Evolutionary conservation across 2,888 invertebrate genomes (phyloP), one percentile per base, ranked within the genome.

Genomic region (Limulus polyphemus): DNA sequence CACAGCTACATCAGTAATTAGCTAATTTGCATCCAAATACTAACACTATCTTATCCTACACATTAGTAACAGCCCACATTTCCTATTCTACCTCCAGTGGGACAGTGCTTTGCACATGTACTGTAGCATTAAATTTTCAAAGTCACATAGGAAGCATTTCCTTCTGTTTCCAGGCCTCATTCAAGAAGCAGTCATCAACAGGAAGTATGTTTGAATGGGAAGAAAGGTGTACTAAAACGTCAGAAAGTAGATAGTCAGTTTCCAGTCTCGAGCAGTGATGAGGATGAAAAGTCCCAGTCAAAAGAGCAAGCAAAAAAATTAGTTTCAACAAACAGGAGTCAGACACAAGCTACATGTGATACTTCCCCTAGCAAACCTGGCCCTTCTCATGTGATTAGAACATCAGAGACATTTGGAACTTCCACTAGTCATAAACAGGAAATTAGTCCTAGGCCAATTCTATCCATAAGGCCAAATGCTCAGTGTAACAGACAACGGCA

Each of bases 401-500:
- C 51, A n/a, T 50, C 51, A 14, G 51, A 13, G 14, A 50, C 51
- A 50, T 9, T 14, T 14, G 13, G n/a, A n/a, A 50, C 51, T 50
- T 17, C 17, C 32, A 14, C 55, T 10, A 52, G 51, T 51, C 32
- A 32, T 32, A 32, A 32, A 32, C 32, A 32, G 32, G 32, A 32
- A 32, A 32, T 32, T 32, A 32, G 32, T 32, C 32, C 32, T 32
- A 58, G 47, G 14, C 9, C 60, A 10, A 57, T 71, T 63, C 76
- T 77, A 4, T 75, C 75, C n/a, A 70, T 75, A 10, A 72, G 76
- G 56, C 77, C 76, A 5, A 78, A 78, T 66, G 75, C 77, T 10
- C 73, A 74, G 72, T 66, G 68, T 49, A 81, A 83, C 70, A 78
- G 84, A 62, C 82, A 83, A 72, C 77, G 80, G 51, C 84, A 84